phyloP scores from a whole-genome alignment of 2,113 vertebrate genomes.

The Spea multiplicata region DNA sequence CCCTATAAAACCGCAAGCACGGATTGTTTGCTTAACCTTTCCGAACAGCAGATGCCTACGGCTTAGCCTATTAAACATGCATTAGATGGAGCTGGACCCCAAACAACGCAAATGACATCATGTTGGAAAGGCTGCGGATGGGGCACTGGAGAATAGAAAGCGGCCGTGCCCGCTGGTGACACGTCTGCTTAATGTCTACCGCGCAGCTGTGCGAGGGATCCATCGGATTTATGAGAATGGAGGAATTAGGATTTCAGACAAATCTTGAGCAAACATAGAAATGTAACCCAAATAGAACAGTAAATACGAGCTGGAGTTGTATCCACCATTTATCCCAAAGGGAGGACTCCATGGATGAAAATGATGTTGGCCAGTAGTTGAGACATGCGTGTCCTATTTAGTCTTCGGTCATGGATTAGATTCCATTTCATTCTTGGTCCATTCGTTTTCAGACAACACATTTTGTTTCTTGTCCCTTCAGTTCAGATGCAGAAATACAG shows the following conservation, averaged over 20 bases:
- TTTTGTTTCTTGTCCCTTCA: too few relatives aligned
- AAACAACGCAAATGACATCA: constrained; percentile 2
- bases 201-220: constrained; percentile 18
- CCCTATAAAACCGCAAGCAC: background rate
- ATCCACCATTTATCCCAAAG: background rate
- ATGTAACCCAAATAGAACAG: background rate
- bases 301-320: background rate
- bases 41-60: background rate
- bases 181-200: constrained; percentile 13
- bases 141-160: constrained; percentile 24
- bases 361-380: too few relatives aligned
- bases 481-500: too few relatives aligned
- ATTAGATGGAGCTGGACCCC: background rate
- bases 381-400: too few relatives aligned
- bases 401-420: too few relatives aligned
- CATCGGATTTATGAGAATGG: constrained; percentile 31
- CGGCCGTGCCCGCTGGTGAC: background rate
- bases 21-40: background rate
- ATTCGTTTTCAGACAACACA: too few relatives aligned
- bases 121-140: background rate
- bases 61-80: background rate
- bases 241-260: constrained; percentile 36
- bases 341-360: too few relatives aligned
- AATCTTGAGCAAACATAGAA: constrained; percentile 9
- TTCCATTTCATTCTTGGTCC: too few relatives aligned